Evolutionary conservation across 2,888 invertebrate species (phyloP).

Genomic region (Noctua pronuba): DNA sequence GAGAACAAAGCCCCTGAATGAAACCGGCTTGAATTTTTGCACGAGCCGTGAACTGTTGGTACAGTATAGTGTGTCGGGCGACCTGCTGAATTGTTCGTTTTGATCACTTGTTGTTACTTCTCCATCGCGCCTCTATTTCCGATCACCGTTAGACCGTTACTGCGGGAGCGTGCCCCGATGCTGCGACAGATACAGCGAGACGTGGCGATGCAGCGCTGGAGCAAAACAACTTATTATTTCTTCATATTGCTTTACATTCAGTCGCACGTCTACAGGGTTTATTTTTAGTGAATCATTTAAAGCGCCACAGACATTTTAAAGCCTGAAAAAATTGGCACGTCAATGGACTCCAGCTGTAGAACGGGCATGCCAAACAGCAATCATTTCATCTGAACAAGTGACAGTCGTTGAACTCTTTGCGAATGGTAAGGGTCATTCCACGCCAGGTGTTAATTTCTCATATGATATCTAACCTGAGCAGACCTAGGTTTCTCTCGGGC

Average conservation of each 20-base stretch:
- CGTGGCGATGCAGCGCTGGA: background rate
- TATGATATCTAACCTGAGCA: slow-evolving; percentile 17
- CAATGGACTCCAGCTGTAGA: background rate
- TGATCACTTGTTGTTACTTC: slow-evolving; percentile 18
- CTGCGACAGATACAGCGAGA: background rate
- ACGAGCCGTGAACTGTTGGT: slow-evolving; percentile 1
- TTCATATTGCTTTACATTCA: slow-evolving; percentile 8
- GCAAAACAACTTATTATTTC: slow-evolving; percentile 6
- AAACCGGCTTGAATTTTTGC: slow-evolving; percentile 28
- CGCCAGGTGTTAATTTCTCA: background rate
- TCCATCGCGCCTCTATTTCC: slow-evolving; percentile 32
- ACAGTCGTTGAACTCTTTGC: slow-evolving; percentile 5
- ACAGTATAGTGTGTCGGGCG: slow-evolving; percentile 6
- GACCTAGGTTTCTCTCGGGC: slow-evolving; percentile 17
- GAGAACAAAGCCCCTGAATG: slow-evolving; percentile 20
- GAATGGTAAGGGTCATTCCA: background rate
- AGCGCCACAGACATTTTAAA: background rate
- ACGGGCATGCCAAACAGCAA: background rate
- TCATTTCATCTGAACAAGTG: background rate
- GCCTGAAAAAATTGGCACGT: slow-evolving; percentile 1
- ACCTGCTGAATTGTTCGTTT: slow-evolving; percentile 22
- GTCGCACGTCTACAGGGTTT: background rate
- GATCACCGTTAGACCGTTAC: slow-evolving; percentile 25
- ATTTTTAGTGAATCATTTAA: slow-evolving; percentile 7
- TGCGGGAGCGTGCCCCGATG: slow-evolving; percentile 9